A percentile compares a stretch with the other conserved stretches of the same genome.
phyloP scores from a whole-genome alignment of 2,113 vertebrate genomes.

The Axis porcinus region DNA sequence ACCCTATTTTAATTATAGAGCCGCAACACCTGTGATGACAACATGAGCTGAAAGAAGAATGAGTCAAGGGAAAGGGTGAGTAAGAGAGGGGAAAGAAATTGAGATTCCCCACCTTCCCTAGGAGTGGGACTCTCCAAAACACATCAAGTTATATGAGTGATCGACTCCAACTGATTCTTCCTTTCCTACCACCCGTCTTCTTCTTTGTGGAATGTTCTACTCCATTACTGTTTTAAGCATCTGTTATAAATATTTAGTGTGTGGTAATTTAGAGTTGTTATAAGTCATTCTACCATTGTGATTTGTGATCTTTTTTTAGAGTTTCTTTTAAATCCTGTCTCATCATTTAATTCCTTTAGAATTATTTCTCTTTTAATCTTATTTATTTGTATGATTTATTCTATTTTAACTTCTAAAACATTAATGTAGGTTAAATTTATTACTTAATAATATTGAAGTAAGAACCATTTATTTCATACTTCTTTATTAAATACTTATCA shows the following conservation, averaged over 20 bases:
- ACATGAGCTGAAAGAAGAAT: not conserved
- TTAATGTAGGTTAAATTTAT: not conserved
- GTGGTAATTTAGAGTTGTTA: not conserved
- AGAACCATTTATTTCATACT: constrained; percentile 6
- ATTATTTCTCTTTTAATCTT: not conserved
- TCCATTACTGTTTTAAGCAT: not conserved
- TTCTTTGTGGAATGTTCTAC: not conserved
- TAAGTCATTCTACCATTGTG: not conserved
- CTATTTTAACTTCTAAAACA: not conserved
- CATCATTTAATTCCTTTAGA: not conserved
- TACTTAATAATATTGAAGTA: not conserved
- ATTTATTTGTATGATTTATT: not conserved
- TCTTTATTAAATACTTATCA: constrained; percentile 16
- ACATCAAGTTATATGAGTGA: not conserved
- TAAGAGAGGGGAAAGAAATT: not conserved
- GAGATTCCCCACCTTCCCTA: not conserved
- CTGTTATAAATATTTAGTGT: not conserved
- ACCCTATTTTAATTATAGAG: not conserved
- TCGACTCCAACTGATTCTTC: not conserved
- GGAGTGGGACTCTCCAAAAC: not conserved
- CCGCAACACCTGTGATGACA: not conserved
- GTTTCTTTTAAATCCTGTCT: not conserved
- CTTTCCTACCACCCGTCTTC: not conserved
- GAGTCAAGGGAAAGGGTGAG: not conserved
- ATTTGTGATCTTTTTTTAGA: not conserved